Conservation (phyloP, 2,113 vertebrate species). For the Calonectris borealis region DNA sequence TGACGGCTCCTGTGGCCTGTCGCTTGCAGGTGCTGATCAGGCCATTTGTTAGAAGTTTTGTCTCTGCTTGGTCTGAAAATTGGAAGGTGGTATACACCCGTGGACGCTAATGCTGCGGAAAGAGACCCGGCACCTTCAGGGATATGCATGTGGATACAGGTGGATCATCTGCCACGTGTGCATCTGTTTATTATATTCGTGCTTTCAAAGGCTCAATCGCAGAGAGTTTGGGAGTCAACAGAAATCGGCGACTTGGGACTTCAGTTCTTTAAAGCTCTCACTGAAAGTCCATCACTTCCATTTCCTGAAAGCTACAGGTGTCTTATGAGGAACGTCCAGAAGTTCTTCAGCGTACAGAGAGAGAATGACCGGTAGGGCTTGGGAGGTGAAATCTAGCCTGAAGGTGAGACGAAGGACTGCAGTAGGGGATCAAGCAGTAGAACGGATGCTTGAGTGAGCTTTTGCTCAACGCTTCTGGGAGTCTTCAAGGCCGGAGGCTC, state of each 20-base stretch:
- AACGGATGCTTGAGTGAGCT: not conserved
- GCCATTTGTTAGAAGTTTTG: not conserved
- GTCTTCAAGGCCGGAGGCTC: not conserved
- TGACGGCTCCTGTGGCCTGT: not conserved
- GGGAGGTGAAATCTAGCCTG: not conserved
- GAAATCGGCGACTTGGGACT: not conserved
- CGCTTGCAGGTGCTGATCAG: accelerated
- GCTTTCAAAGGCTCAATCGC: not conserved
- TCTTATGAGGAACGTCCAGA: not conserved
- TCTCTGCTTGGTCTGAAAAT: not conserved
- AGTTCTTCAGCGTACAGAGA: not conserved
- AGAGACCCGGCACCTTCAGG: accelerated
- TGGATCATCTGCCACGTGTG: not conserved
- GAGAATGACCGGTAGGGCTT: accelerated
- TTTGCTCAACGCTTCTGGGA: not conserved
- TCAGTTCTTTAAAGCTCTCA: not conserved
- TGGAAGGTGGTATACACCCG: not conserved
- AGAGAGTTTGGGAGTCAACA: not conserved
- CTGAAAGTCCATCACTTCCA: not conserved
- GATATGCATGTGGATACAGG: accelerated
- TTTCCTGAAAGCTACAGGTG: not conserved
- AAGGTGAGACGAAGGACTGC: accelerated
- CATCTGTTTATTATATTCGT: not conserved
- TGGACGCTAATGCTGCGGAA: accelerated
- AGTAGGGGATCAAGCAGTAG: not conserved